Evolutionary conservation across 2,888 invertebrate genomes (phyloP).

Genomic region (Apotomis capreana): DNA sequence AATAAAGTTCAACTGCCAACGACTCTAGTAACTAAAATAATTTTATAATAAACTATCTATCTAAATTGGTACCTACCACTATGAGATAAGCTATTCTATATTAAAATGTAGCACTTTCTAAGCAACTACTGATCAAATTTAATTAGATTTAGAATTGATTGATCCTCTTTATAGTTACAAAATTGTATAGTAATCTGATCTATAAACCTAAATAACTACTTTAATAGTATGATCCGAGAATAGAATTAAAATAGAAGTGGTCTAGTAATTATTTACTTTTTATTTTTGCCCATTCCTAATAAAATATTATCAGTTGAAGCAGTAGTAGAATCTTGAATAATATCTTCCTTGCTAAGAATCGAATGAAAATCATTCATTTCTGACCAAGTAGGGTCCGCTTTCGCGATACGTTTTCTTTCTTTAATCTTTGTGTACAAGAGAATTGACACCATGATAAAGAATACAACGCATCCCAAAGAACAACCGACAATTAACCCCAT

Average conservation of each 20-base stretch:
- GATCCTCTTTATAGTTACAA: constrained; percentile 38
- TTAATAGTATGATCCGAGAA: constrained; percentile 10
- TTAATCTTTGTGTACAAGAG: constrained; percentile 77
- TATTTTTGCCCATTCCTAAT: constrained; percentile 74
- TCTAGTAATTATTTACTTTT: constrained; percentile 46
- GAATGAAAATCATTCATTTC: constrained; percentile 80
- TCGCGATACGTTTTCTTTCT: constrained; percentile 77
- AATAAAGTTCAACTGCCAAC: constrained; percentile 29
- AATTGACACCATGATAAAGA: constrained; percentile 77
- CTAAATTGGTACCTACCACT: constrained; percentile 26
- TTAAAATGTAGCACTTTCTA: constrained; percentile 29
- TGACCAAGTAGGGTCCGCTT: constrained; percentile 75
- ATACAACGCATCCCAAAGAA: constrained; percentile 74
- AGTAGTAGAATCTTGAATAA: constrained; percentile 72
- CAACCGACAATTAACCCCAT: constrained; percentile 79
- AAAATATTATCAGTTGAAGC: constrained; percentile 80
- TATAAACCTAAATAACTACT: constrained; percentile 37
- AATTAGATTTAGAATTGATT: constrained; percentile 39
- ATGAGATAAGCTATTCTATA: constrained; percentile 30
- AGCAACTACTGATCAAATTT: constrained; percentile 38
- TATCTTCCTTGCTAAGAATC: constrained; percentile 77
- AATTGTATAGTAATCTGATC: constrained; percentile 30
- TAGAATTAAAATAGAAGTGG: constrained; percentile 49
- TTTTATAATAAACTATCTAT: constrained; percentile 38
- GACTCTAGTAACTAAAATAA: constrained; percentile 33